Percentiles rank a stretch among this genome's conserved stretches.
phyloP scores from a whole-genome alignment of 2,797 vertebrate genomes.

The Gallinago solitaria region DNA sequence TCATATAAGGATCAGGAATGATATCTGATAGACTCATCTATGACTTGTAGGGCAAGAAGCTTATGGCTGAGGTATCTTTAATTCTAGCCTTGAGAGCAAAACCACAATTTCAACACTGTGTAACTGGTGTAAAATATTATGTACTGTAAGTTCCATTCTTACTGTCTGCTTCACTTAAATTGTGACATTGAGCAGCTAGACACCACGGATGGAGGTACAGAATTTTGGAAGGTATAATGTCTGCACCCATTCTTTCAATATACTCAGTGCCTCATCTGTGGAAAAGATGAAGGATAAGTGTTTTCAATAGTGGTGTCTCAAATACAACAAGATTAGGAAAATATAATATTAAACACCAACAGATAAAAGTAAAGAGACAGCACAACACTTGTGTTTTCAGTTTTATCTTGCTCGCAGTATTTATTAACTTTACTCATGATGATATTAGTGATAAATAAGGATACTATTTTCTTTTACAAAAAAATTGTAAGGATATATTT shows the following conservation, averaged over 20 bases:
- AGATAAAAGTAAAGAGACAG: conserved; percentile 56
- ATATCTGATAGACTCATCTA: background rate
- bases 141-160: conserved; percentile 9
- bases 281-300: background rate
- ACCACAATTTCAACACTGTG: background rate
- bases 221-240: background rate
- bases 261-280: background rate
- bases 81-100: conserved; percentile 40
- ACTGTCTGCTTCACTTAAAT: background rate
- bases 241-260: background rate
- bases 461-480: conserved; percentile 72
- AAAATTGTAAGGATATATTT: conserved; percentile 70
- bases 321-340: background rate
- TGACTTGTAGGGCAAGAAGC: conserved; percentile 1
- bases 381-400: conserved; percentile 37
- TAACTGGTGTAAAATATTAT: conserved; percentile 42
- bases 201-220: background rate
- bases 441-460: conserved; percentile 74
- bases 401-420: conserved; percentile 62
- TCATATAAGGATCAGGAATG: background rate
- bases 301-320: background rate
- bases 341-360: conserved; percentile 25
- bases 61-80: conserved; percentile 40
- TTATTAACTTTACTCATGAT: conserved; percentile 69
- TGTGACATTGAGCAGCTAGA: background rate